A percentile compares a stretch with the other conserved stretches of the same genome.
These are phyloP conservation scores for Clarias fuscus DNA, from an alignment of 2,797 vertebrate genomes.

Conservation along the genomic window DNA sequence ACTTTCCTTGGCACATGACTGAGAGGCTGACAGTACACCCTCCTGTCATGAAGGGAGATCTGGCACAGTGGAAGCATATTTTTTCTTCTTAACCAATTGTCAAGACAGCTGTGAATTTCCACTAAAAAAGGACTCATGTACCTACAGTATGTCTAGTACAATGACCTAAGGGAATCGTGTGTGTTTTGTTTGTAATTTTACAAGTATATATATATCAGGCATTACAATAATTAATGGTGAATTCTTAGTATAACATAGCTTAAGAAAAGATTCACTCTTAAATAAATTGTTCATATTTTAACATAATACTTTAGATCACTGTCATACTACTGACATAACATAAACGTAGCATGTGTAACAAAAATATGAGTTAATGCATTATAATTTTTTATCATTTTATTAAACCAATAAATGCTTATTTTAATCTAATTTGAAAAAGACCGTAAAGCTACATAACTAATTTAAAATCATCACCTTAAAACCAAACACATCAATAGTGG, in stretches of 20 bases:
- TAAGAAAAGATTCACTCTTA: background rate
- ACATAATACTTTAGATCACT: background rate
- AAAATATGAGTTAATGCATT: background rate
- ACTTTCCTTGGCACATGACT: background rate
- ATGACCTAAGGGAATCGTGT: background rate
- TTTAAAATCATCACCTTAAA: background rate
- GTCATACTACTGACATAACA: background rate
- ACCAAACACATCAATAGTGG: background rate
- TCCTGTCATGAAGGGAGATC: background rate
- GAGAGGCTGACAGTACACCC: background rate
- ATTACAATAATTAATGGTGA: background rate
- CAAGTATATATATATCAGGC: background rate
- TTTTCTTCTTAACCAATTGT: background rate
- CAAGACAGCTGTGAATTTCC: background rate
- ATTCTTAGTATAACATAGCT: background rate
- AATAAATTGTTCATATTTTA: background rate
- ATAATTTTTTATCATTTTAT: background rate
- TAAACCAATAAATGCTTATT: background rate
- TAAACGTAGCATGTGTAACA: background rate
- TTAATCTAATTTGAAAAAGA: background rate
- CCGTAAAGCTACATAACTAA: background rate
- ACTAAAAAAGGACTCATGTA: background rate
- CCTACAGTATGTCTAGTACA: background rate
- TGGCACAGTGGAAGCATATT: background rate
- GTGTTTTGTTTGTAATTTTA: background rate